These are phyloP conservation scores for Eidolon helvum DNA, from an alignment of 2,113 vertebrate genomes.

Conservation along the genomic window DNA sequence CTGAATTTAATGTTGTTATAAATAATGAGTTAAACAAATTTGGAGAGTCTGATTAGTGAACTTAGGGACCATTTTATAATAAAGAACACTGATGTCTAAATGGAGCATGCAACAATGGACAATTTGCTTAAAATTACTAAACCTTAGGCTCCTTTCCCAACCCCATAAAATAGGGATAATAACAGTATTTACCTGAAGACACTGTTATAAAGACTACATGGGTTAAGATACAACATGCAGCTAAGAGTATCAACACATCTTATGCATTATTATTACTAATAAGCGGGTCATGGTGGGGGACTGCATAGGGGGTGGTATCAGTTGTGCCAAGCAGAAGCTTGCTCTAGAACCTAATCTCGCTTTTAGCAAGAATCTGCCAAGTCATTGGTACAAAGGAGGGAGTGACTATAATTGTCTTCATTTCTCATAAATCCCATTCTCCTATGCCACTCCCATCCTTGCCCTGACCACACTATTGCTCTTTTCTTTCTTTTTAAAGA, in stretches of 20 bases:
- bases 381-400: background rate
- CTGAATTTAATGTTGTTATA: constrained; percentile 57
- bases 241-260: background rate
- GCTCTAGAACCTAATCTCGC: background rate
- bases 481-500: background rate
- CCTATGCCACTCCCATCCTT: background rate
- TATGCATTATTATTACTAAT: background rate
- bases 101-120: background rate
- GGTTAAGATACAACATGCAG: background rate
- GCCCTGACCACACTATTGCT: background rate
- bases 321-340: background rate
- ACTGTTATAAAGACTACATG: background rate
- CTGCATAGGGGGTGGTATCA: fast-evolving
- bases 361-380: background rate
- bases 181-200: background rate
- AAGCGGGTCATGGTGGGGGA: background rate
- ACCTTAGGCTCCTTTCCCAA: background rate
- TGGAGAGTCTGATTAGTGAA: constrained; percentile 50
- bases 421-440: background rate
- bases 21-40: constrained; percentile 54
- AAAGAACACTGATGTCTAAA: constrained; percentile 6
- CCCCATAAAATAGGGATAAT: background rate
- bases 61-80: background rate
- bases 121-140: background rate
- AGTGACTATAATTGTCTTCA: fast-evolving